Evolutionary conservation across 2,888 invertebrate species (phyloP), one percentile per base, ranked within the genome.

Genomic region (Habrosyne pyritoides): DNA sequence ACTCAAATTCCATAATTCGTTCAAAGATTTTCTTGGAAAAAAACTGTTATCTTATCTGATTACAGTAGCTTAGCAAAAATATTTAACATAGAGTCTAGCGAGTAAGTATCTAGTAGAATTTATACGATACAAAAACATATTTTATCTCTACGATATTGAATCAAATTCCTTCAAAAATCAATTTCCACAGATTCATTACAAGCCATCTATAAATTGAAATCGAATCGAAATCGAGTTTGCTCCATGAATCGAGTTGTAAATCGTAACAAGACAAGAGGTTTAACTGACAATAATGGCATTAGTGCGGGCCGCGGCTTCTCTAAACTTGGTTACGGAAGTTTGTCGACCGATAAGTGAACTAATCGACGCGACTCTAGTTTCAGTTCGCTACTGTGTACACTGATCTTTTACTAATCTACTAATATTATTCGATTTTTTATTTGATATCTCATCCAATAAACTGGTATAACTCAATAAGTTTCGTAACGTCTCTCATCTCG

Each of bases 291-390:
- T 85, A 88, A 89, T 73, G 67, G 60, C 64, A 77, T 88, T 88
- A 87, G 74, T 63, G 66, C 63, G 66, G 64, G 77, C 81, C 74
- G 73, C 65, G 75, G 77, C 73, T 75, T 63, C 66, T 62, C 57
- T 61, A 80, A 86, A 88, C 79, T 77, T 60, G 61, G 77, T 89
- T 87, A 86, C 61, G 56, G 63, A 84, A 89, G 84, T 89, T 90
- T 86, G 79, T 73, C 71, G 74, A 80, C 81, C 81, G 78, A 83
- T 84, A 83, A 83, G 75, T 78, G 79, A 73, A 72, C 75, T 77
- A 81, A 83, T 82, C 79, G 77, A 68, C 72, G 75, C 73, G 67
- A 70, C 73, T 78, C 73, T 70, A 67, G 71, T 70, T 74, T 67
- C 70, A 71, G 68, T 55, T 61, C 63, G 53, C 65, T 63, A 63